A percentile compares a stretch with the other conserved stretches of the same genome.
Evolutionary conservation across 2,888 invertebrate genomes (phyloP).

Genomic region (Himalopsyche tibetana): DNA sequence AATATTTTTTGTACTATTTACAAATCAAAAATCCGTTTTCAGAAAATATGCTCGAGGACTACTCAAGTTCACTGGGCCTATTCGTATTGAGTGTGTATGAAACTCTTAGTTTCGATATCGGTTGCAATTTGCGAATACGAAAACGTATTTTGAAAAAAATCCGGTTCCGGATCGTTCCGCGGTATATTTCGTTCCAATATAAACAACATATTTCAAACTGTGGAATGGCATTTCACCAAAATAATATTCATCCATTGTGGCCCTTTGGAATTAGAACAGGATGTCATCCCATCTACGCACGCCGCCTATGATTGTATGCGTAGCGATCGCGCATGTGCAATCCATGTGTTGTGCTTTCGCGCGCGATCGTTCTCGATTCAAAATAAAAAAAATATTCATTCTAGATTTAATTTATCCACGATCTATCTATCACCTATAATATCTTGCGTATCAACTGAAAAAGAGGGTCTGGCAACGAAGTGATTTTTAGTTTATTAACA

Average conservation of each 20-base stretch:
- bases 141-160: background rate
- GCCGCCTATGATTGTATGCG: background rate
- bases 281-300: constrained; percentile 33
- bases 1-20: too few relatives aligned
- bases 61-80: too few relatives aligned
- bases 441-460: background rate
- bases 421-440: too few relatives aligned
- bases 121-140: too few relatives aligned
- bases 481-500: background rate
- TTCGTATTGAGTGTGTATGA: too few relatives aligned
- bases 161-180: background rate
- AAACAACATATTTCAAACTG: background rate
- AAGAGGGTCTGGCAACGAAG: background rate
- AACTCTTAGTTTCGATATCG: too few relatives aligned
- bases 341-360: constrained; percentile 12
- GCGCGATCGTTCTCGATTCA: background rate
- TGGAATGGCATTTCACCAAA: background rate
- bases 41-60: too few relatives aligned
- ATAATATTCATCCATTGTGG: constrained; percentile 12
- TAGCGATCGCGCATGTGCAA: constrained; percentile 23
- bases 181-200: background rate
- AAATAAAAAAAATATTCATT: background rate
- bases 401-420: background rate
- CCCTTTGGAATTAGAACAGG: constrained; percentile 29
- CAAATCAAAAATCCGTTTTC: too few relatives aligned